These are phyloP conservation scores for Parasteatoda tepidariorum DNA, from an alignment of 1,140 invertebrate species.

Conservation along the genomic window DNA sequence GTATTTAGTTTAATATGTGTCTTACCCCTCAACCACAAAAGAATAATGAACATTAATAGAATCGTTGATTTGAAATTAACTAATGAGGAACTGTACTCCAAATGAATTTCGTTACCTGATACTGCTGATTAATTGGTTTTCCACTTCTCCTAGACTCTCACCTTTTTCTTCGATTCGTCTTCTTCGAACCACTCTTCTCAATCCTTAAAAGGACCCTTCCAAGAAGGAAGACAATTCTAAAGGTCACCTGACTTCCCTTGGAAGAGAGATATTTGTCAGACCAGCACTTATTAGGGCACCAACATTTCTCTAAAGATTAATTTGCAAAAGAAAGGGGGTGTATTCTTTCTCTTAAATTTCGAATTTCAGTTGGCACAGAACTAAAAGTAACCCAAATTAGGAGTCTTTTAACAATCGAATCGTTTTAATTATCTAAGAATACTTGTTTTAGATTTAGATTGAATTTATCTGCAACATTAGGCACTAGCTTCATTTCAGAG, in stretches of 20 bases:
- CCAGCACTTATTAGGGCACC: no score
- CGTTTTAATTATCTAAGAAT: no score
- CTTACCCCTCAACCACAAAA: not conserved
- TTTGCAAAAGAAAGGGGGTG: no score
- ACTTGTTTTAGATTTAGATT: no score
- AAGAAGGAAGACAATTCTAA: not conserved
- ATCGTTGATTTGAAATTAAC: not conserved
- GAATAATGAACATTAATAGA: not conserved
- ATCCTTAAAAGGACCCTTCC: not conserved
- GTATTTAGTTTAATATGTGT: not conserved
- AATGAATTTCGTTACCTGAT: not conserved
- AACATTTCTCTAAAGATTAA: no score
- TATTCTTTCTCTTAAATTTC: no score
- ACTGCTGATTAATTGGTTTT: not conserved
- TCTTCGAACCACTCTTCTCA: not conserved
- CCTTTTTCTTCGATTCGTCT: no score
- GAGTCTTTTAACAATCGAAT: no score
- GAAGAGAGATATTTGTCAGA: not conserved
- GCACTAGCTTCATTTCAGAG: no score
- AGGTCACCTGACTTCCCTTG: not conserved
- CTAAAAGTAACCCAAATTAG: no score
- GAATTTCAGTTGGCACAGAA: no score
- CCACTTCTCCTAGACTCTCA: not conserved
- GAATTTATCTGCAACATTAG: no score
- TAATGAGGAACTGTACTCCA: not conserved